Evolutionary conservation across 2,888 invertebrate species (phyloP).

Genomic region (Nomada hirtipes): DNA sequence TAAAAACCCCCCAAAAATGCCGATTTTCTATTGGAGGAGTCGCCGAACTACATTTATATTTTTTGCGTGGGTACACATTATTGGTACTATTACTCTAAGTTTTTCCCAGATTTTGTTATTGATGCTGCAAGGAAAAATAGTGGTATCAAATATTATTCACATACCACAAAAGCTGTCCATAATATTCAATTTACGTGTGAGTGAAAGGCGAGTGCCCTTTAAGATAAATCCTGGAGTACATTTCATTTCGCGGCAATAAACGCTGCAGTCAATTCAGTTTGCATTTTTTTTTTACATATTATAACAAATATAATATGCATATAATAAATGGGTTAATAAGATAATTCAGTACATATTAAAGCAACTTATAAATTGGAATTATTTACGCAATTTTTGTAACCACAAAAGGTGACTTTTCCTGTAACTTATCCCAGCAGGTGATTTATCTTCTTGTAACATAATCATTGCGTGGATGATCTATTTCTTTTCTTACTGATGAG

Average conservation of each 20-base stretch:
- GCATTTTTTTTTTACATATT: neutral
- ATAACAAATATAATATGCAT: neutral
- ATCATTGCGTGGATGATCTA: neutral
- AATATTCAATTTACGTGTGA: neutral
- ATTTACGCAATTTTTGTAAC: neutral
- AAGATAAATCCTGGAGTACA: neutral
- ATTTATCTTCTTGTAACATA: conserved; percentile 8
- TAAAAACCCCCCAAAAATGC: no score
- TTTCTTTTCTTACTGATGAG: no score
- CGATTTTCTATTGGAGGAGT: no score
- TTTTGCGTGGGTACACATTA: no score
- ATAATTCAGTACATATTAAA: neutral
- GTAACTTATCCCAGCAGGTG: conserved; percentile 3
- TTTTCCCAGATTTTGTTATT: neutral
- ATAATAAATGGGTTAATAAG: no score
- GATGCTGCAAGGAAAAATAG: neutral
- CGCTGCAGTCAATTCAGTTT: no score
- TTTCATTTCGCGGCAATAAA: conserved; percentile 1
- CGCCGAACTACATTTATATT: no score
- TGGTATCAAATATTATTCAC: neutral
- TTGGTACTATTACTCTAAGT: no score
- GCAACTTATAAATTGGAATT: neutral
- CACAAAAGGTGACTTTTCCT: neutral
- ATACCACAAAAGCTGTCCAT: neutral
- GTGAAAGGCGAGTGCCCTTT: neutral